Conservation (phyloP, 1,140 invertebrate genomes). For the Frieseomelitta varia region DNA sequence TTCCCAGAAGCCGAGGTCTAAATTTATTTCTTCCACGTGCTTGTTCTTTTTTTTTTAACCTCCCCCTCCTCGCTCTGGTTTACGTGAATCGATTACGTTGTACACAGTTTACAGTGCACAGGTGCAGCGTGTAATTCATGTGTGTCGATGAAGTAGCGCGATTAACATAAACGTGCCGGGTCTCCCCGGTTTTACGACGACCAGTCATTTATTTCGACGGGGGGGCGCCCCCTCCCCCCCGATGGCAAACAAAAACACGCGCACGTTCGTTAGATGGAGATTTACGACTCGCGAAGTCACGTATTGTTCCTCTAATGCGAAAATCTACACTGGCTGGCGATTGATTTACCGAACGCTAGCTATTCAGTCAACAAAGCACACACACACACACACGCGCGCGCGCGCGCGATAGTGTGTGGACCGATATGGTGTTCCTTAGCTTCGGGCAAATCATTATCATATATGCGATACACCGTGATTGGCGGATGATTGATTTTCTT, state of each 20-base stretch:
- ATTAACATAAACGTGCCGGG: constrained; percentile 35
- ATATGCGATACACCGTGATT: neutral
- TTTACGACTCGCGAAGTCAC: neutral
- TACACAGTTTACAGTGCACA: constrained; percentile 12
- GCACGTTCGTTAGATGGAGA: constrained; percentile 18
- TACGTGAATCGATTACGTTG: neutral
- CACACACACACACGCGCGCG: too few relatives aligned
- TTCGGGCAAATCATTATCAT: neutral
- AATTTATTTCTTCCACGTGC: constrained; percentile 33
- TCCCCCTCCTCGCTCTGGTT: neutral
- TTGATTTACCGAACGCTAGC: constrained; percentile 25
- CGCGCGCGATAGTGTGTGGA: too few relatives aligned
- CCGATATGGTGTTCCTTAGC: neutral
- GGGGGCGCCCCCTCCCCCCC: too few relatives aligned
- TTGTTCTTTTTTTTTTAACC: neutral
- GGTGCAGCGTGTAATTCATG: constrained; percentile 30
- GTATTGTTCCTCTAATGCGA: constrained; percentile 14
- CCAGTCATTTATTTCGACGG: constrained; percentile 12
- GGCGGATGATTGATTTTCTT: neutral
- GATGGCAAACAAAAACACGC: constrained; percentile 30
- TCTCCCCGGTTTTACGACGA: constrained; percentile 2
- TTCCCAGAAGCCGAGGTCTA: too few relatives aligned
- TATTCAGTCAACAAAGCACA: neutral
- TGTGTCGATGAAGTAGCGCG: constrained; percentile 15
- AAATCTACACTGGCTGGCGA: neutral